Base-by-base conservation (phyloP, 1,140 invertebrate species). In the Trichogramma pretiosum region DNA sequence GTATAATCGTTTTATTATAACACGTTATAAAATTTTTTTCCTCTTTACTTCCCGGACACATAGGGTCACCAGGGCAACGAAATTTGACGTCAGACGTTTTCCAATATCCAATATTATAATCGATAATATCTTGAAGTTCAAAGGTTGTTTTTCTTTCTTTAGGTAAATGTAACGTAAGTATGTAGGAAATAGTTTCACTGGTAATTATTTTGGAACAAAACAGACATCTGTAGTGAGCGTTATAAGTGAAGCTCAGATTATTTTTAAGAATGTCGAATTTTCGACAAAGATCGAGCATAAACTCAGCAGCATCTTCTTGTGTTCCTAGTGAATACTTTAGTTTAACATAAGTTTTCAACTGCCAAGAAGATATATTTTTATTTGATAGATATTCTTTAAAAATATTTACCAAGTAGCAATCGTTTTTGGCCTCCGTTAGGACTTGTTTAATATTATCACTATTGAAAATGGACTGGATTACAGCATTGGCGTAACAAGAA, bases 231-330 rank as follows among this genome's bases (percentile, higher is more conserved):
- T n/a, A n/a, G n/a, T n/a, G n/a, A n/a, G n/a, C n/a, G n/a, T n/a
- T n/a, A n/a, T n/a, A n/a, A n/a, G n/a, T n/a, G n/a, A n/a, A n/a
- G n/a, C n/a, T n/a, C n/a, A n/a, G n/a, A n/a, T n/a, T n/a, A n/a
- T n/a, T n/a, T n/a, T n/a, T n/a, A n/a, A n/a, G n/a, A n/a, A 34
- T 34, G 17, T 5, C 11, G 5, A 16, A 34, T 34, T 34, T 10
- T n/a, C n/a, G 13, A 16, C 33, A 50, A 35, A 62, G 46, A 48
- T 62, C 59, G 47, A 62, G 58, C 38, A 58, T 55, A 42, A 61
- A 57, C 2, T 46, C 45, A 23, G 58, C 59, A 30, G 57, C 33
- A 3, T 52, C 55, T 46, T 63, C 9, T 39, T 39, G 22, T 5
- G 8, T 24, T 8, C 8, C 5, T 5, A 5, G 22, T 13, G 7